phyloP scores from a whole-genome alignment of 2,888 invertebrate species.

The Azorinus chamasolen region DNA sequence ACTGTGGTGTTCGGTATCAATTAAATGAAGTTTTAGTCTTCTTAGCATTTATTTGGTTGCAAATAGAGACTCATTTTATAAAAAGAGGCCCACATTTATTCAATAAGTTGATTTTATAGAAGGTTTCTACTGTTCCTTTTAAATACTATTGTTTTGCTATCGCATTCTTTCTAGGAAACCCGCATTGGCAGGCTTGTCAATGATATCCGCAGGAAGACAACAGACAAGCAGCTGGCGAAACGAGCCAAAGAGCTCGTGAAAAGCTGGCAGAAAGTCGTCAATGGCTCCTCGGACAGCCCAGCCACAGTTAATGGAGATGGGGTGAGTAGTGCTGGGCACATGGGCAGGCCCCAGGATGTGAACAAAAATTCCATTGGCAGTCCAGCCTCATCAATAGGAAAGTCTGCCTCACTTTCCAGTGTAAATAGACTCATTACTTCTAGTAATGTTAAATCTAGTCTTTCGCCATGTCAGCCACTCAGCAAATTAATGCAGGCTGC shows the following conservation, averaged over 20 bases:
- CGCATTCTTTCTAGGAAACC: conserved; percentile 93
- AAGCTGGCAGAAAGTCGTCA: conserved; percentile 95
- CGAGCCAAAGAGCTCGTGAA: conserved; percentile 97
- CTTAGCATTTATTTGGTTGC: no score
- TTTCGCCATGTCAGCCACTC: conserved; percentile 64
- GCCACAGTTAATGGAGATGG: conserved; percentile 79
- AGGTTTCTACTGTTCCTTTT: no score
- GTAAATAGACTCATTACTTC: conserved; percentile 60
- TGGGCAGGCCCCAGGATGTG: conserved; percentile 44
- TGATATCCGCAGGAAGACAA: conserved; percentile 94
- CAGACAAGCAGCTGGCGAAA: conserved; percentile 93
- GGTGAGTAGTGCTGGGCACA: conserved; percentile 38
- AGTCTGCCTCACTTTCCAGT: conserved; percentile 38
- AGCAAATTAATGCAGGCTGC: conserved; percentile 27
- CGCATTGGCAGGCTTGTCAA: conserved; percentile 97
- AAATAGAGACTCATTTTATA: no score
- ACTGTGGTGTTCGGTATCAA: no score
- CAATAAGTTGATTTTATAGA: no score
- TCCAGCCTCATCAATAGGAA: conserved; percentile 15
- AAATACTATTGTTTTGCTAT: no score
- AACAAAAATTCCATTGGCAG: conserved; percentile 42
- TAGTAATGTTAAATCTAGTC: conserved; percentile 73
- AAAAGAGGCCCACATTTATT: no score
- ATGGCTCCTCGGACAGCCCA: conserved; percentile 60
- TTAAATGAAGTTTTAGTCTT: no score